A percentile compares a stretch with the other conserved stretches of the same genome.
phyloP scores from a whole-genome alignment of 2,797 vertebrate species.

The Galago senegalensis region DNA sequence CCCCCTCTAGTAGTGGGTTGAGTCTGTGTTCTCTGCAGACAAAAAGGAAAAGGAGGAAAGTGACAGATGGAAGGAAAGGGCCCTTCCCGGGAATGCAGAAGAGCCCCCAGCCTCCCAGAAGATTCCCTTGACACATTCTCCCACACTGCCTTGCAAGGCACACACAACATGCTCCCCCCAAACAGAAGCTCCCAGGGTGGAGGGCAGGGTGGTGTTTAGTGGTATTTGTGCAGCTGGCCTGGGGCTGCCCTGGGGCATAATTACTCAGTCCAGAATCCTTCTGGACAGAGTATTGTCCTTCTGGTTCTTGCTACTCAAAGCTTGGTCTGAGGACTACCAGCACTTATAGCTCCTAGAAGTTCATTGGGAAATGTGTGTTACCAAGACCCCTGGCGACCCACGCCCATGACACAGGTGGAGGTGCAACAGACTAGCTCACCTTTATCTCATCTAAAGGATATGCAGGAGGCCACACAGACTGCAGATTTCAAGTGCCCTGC shows the following conservation, averaged over 20 bases:
- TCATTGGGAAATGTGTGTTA: not conserved
- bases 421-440: not conserved
- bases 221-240: not conserved
- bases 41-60: not conserved
- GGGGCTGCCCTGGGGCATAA: no score
- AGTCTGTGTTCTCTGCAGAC: not conserved
- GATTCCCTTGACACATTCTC: not conserved
- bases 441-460: not conserved
- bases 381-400: not conserved
- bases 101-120: accelerated
- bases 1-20: not conserved
- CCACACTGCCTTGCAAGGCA: not conserved
- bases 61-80: not conserved
- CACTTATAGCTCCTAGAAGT: not conserved
- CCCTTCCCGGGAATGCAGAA: not conserved
- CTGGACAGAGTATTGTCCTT: not conserved
- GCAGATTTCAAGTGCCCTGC: not conserved
- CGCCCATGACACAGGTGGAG: no score
- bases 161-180: no score
- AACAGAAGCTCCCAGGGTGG: not conserved
- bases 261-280: not conserved
- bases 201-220: no score
- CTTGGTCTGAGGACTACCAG: not conserved
- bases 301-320: not conserved
- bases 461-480: not conserved